Evolutionary conservation across 2,797 vertebrate species (phyloP).

Genomic region (Ctenosaura bakeri): DNA sequence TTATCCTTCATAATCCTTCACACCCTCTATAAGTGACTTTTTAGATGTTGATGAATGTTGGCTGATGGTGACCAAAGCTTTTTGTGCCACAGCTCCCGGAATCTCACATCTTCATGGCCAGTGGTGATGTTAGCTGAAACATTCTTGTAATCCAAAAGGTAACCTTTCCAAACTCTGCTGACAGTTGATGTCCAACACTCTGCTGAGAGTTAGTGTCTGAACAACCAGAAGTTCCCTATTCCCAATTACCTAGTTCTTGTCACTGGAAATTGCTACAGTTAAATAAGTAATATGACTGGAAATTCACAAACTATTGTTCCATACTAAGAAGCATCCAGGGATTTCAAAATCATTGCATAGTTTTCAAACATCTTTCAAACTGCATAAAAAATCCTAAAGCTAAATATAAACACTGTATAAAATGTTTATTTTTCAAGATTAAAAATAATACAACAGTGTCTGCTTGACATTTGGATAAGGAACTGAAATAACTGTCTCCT

Average conservation of each 20-base stretch:
- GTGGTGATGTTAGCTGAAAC: too few relatives aligned
- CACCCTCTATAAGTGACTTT: background rate
- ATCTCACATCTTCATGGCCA: too few relatives aligned
- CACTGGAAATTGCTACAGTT: background rate
- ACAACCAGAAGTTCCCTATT: background rate
- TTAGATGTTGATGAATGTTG: background rate
- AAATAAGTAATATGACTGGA: constrained; percentile 8
- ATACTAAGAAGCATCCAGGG: background rate
- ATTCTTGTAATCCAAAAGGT: too few relatives aligned
- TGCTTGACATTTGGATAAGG: background rate
- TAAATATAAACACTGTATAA: constrained; percentile 27
- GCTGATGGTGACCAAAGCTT: too few relatives aligned
- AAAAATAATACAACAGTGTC: background rate
- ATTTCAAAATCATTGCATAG: constrained; percentile 19
- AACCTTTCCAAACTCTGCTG: too few relatives aligned
- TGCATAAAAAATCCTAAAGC: constrained; percentile 21
- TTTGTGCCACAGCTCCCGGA: too few relatives aligned
- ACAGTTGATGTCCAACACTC: too few relatives aligned
- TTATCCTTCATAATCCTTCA: too few relatives aligned
- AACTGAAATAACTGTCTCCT: background rate
- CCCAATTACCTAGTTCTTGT: background rate
- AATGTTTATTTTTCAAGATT: constrained; percentile 3
- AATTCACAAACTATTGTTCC: constrained; percentile 5
- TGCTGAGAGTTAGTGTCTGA: background rate
- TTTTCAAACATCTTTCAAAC: background rate